Evolutionary conservation across 2,888 invertebrate genomes (phyloP), one percentile per base, ranked within the genome.

Genomic region (Hirtodrosophila histrioides): DNA sequence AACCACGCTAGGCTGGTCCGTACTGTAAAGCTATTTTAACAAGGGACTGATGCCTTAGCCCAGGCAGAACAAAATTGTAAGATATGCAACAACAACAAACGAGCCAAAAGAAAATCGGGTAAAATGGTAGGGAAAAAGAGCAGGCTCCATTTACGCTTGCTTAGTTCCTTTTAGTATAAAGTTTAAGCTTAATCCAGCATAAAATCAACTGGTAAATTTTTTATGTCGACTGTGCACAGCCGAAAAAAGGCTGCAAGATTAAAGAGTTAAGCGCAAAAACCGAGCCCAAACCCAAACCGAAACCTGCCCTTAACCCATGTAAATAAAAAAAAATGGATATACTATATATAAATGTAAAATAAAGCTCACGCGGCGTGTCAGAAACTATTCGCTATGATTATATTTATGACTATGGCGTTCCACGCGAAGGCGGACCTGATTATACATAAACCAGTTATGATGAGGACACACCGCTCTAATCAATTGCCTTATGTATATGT

Each of bases 111-210:
- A 29, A 51, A 51, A 55, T 17, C 17, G 17, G 17, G 17, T 17
- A 17, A 17, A 17, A 17, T 17, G 17, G 17, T 1, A 7, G 12
- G 53, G 51, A 54, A 63, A 50, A 57, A 56, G 55, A 51, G 66
- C 62, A 27, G 50, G 60, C 67, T 56, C 69, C 69, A 87, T 85
- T 88, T 87, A 85, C 89, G 89, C 84, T 85, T 88, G 84, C 89
- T 89, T 88, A 86, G 88, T 78, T 88, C 86, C 88, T 88, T 88
- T 85, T 84, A 82, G 89, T 85, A 87, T 82, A 88, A 84, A 88
- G 86, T 88, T 88, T 78, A 79, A 86, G 89, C 83, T 82, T 88
- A 88, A 85, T 88, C 89, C 89, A 85, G 88, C 84, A 88, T 84
- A 84, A 84, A 84, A 84, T 84, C 89, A 84, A 88, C 83, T 84